Evolutionary conservation across 2,797 vertebrate genomes (phyloP).

Genomic region (Malurus splendens): DNA sequence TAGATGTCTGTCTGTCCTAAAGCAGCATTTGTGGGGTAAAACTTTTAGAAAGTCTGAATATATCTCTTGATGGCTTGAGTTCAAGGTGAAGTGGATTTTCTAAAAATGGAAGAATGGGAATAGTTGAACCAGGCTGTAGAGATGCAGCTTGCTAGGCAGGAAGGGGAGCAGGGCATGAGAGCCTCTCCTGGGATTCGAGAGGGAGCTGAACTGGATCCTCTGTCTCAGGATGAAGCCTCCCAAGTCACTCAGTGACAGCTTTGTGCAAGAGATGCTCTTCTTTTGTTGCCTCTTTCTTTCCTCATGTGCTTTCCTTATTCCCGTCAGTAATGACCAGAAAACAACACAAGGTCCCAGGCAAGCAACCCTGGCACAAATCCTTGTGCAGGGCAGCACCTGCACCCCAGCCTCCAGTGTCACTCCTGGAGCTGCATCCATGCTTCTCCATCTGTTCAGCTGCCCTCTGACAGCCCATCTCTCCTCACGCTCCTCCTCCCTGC

Average conservation of each 20-base stretch:
- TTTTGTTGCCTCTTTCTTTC: background rate
- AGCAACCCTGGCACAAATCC: background rate
- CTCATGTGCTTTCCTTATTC: accelerated
- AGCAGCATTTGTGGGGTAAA: background rate
- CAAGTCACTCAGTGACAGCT: background rate
- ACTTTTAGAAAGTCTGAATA: background rate
- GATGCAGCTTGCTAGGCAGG: background rate
- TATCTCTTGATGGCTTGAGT: background rate
- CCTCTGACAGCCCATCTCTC: background rate
- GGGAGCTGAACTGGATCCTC: background rate
- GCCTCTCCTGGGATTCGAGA: background rate
- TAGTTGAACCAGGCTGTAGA: background rate
- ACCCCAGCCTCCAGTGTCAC: accelerated
- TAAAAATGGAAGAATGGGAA: background rate
- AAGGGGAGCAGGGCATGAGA: background rate
- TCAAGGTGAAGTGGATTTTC: background rate
- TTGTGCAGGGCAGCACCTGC: accelerated
- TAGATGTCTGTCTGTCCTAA: background rate
- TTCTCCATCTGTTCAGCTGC: background rate
- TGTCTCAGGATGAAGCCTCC: background rate
- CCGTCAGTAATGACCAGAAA: background rate
- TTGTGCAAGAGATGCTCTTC: background rate
- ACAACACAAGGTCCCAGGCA: accelerated
- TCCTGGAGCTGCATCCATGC: accelerated
- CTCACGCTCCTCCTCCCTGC: background rate